Evolutionary conservation across 2,113 vertebrate species (phyloP), one percentile per base, ranked within the genome.

Genomic region (Neolamprologus fasciatus): DNA sequence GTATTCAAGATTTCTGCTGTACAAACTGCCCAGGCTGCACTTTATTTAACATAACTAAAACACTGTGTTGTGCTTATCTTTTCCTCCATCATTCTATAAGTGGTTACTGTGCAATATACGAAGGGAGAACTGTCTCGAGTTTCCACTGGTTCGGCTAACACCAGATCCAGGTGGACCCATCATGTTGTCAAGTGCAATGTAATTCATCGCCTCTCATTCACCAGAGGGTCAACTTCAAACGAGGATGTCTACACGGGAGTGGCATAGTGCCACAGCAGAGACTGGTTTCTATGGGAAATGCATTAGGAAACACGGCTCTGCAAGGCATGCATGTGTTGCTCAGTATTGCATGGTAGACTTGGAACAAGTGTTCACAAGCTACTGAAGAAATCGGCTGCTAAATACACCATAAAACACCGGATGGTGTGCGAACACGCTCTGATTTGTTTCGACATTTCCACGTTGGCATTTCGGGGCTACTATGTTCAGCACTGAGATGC

Each of bases 1-100:
- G 91, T 89, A 89, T 93, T 91, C 14, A 89, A 85, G 81, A 87
- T 92, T 81, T 76, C 79, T 87, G 87, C 86, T 87, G 82, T 54
- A 55, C 47, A 86, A 85, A 86, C 85, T 79, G 33, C 63, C 81
- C 84, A 50, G 83, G 83, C 83, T 86, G 89, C 86, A 90, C 87
- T 90, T 85, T 83, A 66, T 80, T 55, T 63, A 9, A 54, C 68
- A 9, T 35, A 51, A 66, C 45, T 79, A 7, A 55, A 80, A 55
- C 71, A 51, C 26, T 23, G 45, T 35, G 63, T 66, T 37, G 33
- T 76, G 14, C 63, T 90, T 61, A 35, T 81, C 5, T 17, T 47
- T 81, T 76, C 57, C 53, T 45, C 21, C 28, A 71, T 50, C 17
- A 9, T 42, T 80, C 3, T 1, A 50, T 23, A 81, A 53, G 71